Evolutionary conservation across 2,888 invertebrate genomes (phyloP), one percentile per base, ranked within the genome.

Genomic region (Stenodema calcarata): DNA sequence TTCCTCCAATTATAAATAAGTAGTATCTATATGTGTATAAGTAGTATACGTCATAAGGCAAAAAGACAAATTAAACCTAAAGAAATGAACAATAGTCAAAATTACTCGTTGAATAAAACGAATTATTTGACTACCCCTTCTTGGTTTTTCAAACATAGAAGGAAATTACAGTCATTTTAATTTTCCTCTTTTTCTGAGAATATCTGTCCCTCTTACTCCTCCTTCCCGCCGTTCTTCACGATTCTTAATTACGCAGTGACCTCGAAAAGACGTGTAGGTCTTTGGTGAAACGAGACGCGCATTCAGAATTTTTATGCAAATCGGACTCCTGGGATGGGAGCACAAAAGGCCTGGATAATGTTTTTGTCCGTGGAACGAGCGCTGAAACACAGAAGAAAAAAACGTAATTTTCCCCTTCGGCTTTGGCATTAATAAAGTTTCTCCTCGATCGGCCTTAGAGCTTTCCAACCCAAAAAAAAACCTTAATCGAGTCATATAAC

Each of bases 371-470:
- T 62, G 62, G 18, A 62, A 62, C 62, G 23, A n/a, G 62, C 23
- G 18, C 23, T 23, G 23, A 62, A 62, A 23, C 62, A 23, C 78
- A 9, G 27, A 7, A 44, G 7, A 23, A 16, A 50, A 35, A 35
- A 35, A 35, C 35, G 7, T 35, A 35, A 35, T 35, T 35, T 76
- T 76, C 12, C 41, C 41, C 30, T 0, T 14, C 27, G 18, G n/a
- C 30, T 35, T 35, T 2, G n/a, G n/a, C 76, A 14, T 12, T 76
- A 27, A 3, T 73, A 54, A 54, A 69, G 35, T 47, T 83, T 30
- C 78, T 88, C n/a, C n/a, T 86, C 82, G 79, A 87, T 88, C 2
- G 35, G 35, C 35, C n/a, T n/a, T n/a, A n/a, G n/a, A n/a, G n/a
- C n/a, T n/a, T n/a, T n/a, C n/a, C n/a, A n/a, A n/a, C n/a, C n/a